Evolutionary conservation across 2,888 invertebrate genomes (phyloP), one percentile per base, ranked within the genome.

Genomic region (Agrochola litura): DNA sequence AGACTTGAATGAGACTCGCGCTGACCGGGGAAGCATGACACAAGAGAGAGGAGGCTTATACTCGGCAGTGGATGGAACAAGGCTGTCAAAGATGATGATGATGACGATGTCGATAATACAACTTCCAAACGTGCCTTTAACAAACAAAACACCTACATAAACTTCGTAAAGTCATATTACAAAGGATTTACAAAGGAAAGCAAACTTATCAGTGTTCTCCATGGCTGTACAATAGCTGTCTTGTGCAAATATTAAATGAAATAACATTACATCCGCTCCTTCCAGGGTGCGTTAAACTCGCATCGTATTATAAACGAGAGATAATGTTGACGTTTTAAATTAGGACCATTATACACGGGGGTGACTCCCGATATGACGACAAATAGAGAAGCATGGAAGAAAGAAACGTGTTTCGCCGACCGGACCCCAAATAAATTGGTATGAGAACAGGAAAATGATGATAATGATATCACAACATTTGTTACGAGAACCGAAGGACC

Each of bases 231-330:
- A 49, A 30, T 30, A 25, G 22, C 14, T 52, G 5, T 22, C 14
- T 67, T 67, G 5, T 14, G 22, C 49, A 22, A 67, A 67, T 67
- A 67, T 67, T 67, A 14, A 67, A 67, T 67, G 0, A 49, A 66
- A 49, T 49, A 67, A 67, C 22, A 67, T 52, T 30, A 67, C 2
- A 67, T 67, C 49, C 22, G 5, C 30, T 52, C 67, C 2, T 52
- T 30, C 8, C 8, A 22, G 25, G 19, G 14, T 5, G 19, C 49
- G 49, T 66, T 52, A 52, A 22, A 67, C 14, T 52, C 2, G 14
- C 5, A 52, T 9, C 9, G 6, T 52, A 22, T 8, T 19, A 30
- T 49, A 67, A 49, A 49, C 12, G 30, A 30, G 30, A 49, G 4
- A 49, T 66, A 49, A 30, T 66, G 30, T 66, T 49, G 49, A 49